Evolutionary conservation across 1,140 invertebrate species (phyloP), one percentile per base, ranked within the genome.

Genomic region (Conopomorpha cramerella): DNA sequence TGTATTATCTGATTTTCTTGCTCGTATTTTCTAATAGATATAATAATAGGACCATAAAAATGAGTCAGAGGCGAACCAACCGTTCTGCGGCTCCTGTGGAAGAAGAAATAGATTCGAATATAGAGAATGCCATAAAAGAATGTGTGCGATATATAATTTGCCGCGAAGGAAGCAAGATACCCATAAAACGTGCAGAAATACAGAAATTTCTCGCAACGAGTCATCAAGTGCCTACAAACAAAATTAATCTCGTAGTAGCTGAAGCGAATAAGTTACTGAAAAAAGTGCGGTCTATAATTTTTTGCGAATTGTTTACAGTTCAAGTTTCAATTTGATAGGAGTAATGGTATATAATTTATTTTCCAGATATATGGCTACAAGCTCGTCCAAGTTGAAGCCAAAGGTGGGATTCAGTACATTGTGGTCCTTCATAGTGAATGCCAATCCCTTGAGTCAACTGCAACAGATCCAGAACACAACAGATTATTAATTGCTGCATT

Each of bases 311-410:
- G n/a, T n/a, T n/a, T n/a, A n/a, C n/a, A n/a, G n/a, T n/a, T n/a
- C n/a, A n/a, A n/a, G n/a, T n/a, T n/a, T n/a, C n/a, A n/a, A n/a
- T n/a, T n/a, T n/a, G n/a, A n/a, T n/a, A n/a, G n/a, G n/a, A n/a
- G n/a, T n/a, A n/a, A n/a, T n/a, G n/a, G n/a, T n/a, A n/a, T n/a
- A n/a, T n/a, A n/a, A n/a, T 37, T 8, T 38, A 27, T 15, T 29
- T 37, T 44, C 28, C 38, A 72, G 67, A 54, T 72, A 0, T 73
- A 73, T 46, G 64, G 65, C 2, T 68, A 61, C 23, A 68, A 63
- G 32, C 15, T 73, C 8, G 49, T 70, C 3, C 51, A 65, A 44
- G 43, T 67, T 0, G 48, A 56, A 10, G 33, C 40, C 8, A 64
- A 60, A 23, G 46, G 43, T 45, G 53, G 42, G 8, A 37, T 53